Conservation (phyloP, 1,140 invertebrate species). For the Diuraphis noxia region DNA sequence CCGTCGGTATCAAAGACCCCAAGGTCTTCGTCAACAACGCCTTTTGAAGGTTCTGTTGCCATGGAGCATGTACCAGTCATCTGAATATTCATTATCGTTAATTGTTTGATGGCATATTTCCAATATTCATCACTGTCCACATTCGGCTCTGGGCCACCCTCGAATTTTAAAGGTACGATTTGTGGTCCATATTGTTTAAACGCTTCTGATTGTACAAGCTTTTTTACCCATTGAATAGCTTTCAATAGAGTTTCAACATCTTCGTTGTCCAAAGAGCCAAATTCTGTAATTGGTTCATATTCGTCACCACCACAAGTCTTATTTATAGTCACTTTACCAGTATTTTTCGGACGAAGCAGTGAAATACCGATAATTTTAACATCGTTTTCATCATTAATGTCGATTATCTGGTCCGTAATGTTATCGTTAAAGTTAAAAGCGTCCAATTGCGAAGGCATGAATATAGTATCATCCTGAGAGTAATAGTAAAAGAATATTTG, state of each 20-base stretch:
- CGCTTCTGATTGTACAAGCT: slow-evolving; percentile 57
- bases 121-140: slow-evolving; percentile 58
- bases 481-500: slow-evolving; percentile 38
- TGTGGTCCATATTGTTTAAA: slow-evolving; percentile 60
- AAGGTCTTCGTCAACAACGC: slow-evolving; percentile 63
- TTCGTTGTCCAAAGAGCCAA: slow-evolving; percentile 62
- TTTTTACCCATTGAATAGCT: slow-evolving; percentile 58
- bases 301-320: slow-evolving; percentile 60
- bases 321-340: slow-evolving; percentile 62
- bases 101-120: slow-evolving; percentile 58
- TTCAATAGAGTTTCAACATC: slow-evolving; percentile 56
- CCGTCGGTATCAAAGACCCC: slow-evolving; percentile 57
- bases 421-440: slow-evolving; percentile 66
- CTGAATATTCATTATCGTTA: slow-evolving; percentile 58
- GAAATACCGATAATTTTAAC: slow-evolving; percentile 63
- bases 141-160: slow-evolving; percentile 56
- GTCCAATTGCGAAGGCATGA: slow-evolving; percentile 43
- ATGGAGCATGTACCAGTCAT: slow-evolving; percentile 56
- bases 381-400: slow-evolving; percentile 64
- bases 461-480: slow-evolving; percentile 23
- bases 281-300: slow-evolving; percentile 66
- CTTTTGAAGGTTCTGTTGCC: slow-evolving; percentile 58
- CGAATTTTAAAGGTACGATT: slow-evolving; percentile 66
- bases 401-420: slow-evolving; percentile 67
- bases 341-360: slow-evolving; percentile 62